Evolutionary conservation across 2,113 vertebrate species (phyloP).

Genomic region (Rousettus leschenaultii): DNA sequence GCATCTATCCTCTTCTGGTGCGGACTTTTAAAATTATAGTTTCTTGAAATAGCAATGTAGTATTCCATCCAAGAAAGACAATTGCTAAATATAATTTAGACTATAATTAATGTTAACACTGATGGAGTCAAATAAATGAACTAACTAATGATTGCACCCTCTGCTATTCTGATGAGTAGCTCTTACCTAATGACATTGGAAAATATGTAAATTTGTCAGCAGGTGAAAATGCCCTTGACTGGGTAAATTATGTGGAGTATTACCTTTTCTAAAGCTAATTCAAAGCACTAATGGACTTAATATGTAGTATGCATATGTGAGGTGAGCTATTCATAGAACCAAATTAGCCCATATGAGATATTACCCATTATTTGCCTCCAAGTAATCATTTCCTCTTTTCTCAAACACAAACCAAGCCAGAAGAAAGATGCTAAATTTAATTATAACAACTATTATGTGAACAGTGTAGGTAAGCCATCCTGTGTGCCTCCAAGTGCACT

Average conservation of each 20-base stretch:
- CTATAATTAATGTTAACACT: constrained; percentile 71
- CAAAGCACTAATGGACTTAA: constrained; percentile 80
- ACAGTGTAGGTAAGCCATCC: constrained; percentile 71
- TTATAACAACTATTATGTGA: constrained; percentile 78
- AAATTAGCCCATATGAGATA: constrained; percentile 81
- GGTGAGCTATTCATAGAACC: constrained; percentile 78
- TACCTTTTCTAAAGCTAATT: constrained; percentile 79
- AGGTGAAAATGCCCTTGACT: constrained; percentile 85
- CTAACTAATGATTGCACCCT: constrained; percentile 70
- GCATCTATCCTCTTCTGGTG: not conserved
- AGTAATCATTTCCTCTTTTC: constrained; percentile 80
- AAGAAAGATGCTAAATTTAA: constrained; percentile 76
- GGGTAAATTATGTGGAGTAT: constrained; percentile 79
- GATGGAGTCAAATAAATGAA: constrained; percentile 74
- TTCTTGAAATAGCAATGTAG: constrained; percentile 43
- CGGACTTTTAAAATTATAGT: constrained; percentile 53
- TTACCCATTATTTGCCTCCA: constrained; percentile 74
- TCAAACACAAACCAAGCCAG: constrained; percentile 74
- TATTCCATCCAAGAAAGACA: constrained; percentile 66
- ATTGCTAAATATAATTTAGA: constrained; percentile 73
- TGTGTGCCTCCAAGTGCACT: constrained; percentile 75
- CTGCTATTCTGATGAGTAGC: constrained; percentile 77
- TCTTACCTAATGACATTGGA: constrained; percentile 78
- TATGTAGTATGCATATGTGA: constrained; percentile 70
- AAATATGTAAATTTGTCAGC: constrained; percentile 84